Conservation (phyloP, 2,113 vertebrate species). For the Alectura lathami region DNA sequence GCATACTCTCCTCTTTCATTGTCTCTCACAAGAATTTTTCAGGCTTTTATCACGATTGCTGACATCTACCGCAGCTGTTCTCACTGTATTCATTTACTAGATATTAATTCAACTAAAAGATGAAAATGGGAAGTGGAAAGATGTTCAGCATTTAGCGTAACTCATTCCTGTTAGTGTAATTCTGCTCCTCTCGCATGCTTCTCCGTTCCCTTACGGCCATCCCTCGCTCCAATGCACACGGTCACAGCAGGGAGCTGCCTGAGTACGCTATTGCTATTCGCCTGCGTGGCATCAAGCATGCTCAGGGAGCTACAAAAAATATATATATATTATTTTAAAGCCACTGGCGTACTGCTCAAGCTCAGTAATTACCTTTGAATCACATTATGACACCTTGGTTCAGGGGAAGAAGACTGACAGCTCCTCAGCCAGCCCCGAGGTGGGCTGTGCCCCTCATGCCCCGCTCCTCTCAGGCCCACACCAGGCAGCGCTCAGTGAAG, state of each 20-base stretch:
- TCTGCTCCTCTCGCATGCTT: background rate
- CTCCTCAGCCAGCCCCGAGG: background rate
- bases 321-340: background rate
- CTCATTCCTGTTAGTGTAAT: background rate
- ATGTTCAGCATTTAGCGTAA: background rate
- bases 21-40: background rate
- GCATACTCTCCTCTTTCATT: background rate
- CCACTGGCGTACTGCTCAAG: background rate
- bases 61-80: background rate
- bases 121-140: background rate
- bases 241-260: background rate
- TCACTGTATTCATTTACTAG: background rate
- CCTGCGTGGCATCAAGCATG: background rate
- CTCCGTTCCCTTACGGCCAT: background rate
- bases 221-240: background rate
- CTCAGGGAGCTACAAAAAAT: background rate
- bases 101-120: background rate
- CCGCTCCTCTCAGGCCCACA: background rate
- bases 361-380: background rate
- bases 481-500: background rate
- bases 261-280: background rate
- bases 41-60: background rate
- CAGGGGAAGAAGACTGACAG: background rate
- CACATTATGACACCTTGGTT: background rate
- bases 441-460: background rate